Conservation (phyloP, 37 sponge, comb jelly and placozoan species). For the Hexactinellida sp. region DNA sequence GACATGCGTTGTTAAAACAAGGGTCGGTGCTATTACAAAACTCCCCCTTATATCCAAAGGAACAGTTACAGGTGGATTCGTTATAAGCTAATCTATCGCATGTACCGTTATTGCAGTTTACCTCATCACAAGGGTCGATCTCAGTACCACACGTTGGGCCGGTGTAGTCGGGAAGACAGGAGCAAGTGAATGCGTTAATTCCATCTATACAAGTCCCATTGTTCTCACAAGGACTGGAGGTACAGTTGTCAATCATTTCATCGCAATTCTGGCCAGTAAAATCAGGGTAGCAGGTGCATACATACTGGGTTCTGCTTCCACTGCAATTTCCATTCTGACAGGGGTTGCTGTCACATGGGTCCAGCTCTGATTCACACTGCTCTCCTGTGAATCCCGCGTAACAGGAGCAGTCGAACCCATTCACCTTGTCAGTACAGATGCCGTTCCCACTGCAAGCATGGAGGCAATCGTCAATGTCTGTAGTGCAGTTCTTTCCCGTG, state of each 20-base stretch:
- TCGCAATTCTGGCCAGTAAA: conserved; percentile 26
- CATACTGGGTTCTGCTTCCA: conserved; percentile 15
- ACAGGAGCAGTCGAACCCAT: conserved; percentile 20
- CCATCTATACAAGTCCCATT: conserved; percentile 25
- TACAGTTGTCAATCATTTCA: conserved; percentile 25
- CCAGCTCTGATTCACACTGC: conserved; percentile 15
- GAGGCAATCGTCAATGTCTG: neutral
- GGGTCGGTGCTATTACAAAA: neutral
- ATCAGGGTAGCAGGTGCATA: conserved; percentile 18
- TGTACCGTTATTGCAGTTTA: neutral
- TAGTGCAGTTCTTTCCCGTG: neutral
- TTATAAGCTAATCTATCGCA: neutral
- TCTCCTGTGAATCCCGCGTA: conserved; percentile 23
- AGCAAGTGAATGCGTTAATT: neutral
- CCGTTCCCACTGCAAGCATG: conserved; percentile 23
- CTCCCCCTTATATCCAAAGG: neutral
- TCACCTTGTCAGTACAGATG: conserved; percentile 16
- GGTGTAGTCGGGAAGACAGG: neutral
- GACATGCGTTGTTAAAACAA: neutral
- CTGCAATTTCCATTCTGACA: conserved; percentile 33
- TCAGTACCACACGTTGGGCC: neutral
- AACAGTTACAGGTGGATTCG: neutral
- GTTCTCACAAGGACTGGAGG: conserved; percentile 29
- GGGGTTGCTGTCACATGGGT: conserved; percentile 18
- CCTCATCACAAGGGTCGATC: conserved; percentile 8